Conservation (phyloP, 2,113 vertebrate genomes). For the Muscicapa adusta region DNA sequence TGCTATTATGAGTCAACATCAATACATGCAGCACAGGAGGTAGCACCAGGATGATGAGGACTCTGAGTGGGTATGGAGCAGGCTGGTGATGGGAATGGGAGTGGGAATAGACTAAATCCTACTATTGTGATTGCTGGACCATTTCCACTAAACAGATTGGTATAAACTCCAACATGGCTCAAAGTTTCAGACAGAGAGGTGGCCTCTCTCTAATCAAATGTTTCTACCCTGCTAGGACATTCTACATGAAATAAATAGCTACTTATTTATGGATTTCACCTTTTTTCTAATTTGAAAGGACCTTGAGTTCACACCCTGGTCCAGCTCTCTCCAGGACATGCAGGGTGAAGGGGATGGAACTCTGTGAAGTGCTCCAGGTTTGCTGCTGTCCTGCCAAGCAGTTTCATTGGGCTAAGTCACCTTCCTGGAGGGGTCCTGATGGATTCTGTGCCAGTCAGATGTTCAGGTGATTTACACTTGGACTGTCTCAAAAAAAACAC, state of each 20-base stretch:
- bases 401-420: not conserved
- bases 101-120: not conserved
- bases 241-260: not conserved
- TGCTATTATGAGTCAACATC: not conserved
- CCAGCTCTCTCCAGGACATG: not conserved
- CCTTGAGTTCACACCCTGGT: not conserved
- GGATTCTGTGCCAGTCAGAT: not conserved
- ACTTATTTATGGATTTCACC: not conserved
- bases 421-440: not conserved
- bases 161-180: not conserved
- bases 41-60: not conserved
- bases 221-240: not conserved
- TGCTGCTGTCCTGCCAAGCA: not conserved
- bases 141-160: not conserved
- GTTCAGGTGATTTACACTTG: not conserved
- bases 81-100: not conserved
- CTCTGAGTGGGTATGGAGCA: not conserved
- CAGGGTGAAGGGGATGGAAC: not conserved
- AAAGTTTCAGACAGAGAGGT: not conserved
- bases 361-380: not conserved
- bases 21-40: not conserved
- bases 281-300: not conserved
- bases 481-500: not conserved
- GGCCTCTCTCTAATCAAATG: not conserved
- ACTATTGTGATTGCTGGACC: not conserved